Evolutionary conservation across 2,113 vertebrate genomes (phyloP).

Genomic region (Catagonus wagneri): DNA sequence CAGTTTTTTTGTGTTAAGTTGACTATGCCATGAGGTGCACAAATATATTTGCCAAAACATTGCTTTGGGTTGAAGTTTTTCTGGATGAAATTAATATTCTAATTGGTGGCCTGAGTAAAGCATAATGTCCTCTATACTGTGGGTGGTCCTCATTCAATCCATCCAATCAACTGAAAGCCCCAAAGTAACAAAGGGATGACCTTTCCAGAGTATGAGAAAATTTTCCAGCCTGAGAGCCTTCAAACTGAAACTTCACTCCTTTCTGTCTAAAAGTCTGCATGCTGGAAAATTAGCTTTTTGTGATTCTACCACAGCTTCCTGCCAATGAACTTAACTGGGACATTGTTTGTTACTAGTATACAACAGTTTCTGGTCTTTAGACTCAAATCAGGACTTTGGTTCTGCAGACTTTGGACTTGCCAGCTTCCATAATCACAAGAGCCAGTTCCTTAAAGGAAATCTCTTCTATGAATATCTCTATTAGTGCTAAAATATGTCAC

Average conservation of each 20-base stretch:
- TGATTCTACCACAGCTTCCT: no score
- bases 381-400: not conserved
- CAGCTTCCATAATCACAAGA: not conserved
- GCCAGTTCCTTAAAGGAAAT: not conserved
- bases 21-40: no score
- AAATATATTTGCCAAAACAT: no score
- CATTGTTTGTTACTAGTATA: not conserved
- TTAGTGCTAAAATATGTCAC: not conserved
- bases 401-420: not conserved
- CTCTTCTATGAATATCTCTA: not conserved
- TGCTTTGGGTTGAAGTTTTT: not conserved
- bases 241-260: not conserved
- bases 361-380: not conserved
- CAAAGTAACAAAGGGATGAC: not conserved
- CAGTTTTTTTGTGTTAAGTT: no score
- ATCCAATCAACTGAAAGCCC: not conserved
- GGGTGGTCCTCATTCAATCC: not conserved
- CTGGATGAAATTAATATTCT: no score
- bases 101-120: not conserved
- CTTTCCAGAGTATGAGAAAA: no score
- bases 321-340: not conserved
- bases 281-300: not conserved
- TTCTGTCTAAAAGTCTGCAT: no score
- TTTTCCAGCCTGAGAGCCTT: not conserved
- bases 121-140: not conserved